These are phyloP conservation scores for Semotilus atromaculatus DNA, from an alignment of 2,797 vertebrate species.

Conservation along the genomic window DNA sequence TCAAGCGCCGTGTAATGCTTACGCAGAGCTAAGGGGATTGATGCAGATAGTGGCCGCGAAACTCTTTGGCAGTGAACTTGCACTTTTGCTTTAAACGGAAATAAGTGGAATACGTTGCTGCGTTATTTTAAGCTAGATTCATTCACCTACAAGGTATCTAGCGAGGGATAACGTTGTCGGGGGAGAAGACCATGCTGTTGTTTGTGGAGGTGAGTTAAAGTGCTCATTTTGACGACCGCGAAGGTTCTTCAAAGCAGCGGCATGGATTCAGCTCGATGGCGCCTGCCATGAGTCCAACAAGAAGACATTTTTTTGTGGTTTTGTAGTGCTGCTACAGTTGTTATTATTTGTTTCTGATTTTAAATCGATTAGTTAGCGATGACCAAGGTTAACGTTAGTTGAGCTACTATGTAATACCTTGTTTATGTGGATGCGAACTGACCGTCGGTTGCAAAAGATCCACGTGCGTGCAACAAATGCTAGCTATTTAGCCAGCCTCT, in stretches of 20 bases:
- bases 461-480: constrained; percentile 44
- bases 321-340: not conserved
- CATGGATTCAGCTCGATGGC: not conserved
- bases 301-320: not conserved
- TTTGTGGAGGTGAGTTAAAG: constrained; percentile 58
- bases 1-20: not conserved
- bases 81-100: constrained; percentile 14
- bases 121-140: not conserved
- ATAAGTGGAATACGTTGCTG: not conserved
- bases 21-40: constrained; percentile 15
- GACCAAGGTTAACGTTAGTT: not conserved
- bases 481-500: constrained; percentile 21
- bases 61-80: constrained; percentile 1
- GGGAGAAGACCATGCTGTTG: constrained; percentile 53
- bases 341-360: not conserved
- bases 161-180: constrained; percentile 11
- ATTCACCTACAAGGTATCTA: not conserved
- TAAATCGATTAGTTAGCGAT: not conserved
- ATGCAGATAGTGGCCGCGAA: constrained; percentile 38
- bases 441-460: constrained; percentile 3
- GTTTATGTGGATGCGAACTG: not conserved
- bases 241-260: constrained; percentile 14
- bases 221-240: constrained; percentile 17
- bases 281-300: constrained; percentile 8
- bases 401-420: not conserved